These are phyloP conservation scores for Alaudala cheleensis DNA, from an alignment of 2,113 vertebrate species.

Conservation along the genomic window DNA sequence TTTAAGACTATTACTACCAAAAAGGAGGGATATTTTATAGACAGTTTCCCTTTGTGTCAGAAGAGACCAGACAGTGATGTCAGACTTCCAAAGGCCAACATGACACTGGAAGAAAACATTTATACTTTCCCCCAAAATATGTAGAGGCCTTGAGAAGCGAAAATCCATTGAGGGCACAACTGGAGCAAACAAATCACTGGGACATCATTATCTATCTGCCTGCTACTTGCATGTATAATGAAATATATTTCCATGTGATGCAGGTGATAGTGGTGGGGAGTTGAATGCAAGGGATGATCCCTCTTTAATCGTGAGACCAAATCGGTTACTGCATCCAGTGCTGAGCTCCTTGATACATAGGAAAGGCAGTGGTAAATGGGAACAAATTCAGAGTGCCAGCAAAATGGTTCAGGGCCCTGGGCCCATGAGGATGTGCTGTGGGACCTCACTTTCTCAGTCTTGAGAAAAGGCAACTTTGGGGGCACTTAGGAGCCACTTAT, in stretches of 20 bases:
- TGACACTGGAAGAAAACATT: neutral
- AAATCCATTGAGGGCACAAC: neutral
- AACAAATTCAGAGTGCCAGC: neutral
- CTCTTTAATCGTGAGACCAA: neutral
- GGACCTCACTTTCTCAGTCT: neutral
- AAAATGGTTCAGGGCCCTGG: neutral
- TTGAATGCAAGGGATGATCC: neutral
- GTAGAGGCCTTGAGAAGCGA: neutral
- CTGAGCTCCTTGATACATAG: neutral
- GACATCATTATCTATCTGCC: neutral
- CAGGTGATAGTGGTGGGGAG: neutral
- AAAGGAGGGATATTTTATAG: neutral
- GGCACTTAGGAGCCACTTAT: accelerated
- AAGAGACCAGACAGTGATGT: neutral
- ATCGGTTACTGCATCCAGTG: neutral
- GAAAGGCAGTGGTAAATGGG: neutral
- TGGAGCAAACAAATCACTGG: neutral
- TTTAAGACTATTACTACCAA: neutral
- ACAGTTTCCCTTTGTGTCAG: neutral
- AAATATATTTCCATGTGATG: neutral
- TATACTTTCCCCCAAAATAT: neutral
- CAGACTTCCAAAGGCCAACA: neutral
- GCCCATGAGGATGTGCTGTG: neutral
- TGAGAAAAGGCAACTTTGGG: neutral
- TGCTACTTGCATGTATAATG: neutral